Evolutionary conservation across 2,888 invertebrate genomes (phyloP).

Genomic region (Drosophila phalerata): DNA sequence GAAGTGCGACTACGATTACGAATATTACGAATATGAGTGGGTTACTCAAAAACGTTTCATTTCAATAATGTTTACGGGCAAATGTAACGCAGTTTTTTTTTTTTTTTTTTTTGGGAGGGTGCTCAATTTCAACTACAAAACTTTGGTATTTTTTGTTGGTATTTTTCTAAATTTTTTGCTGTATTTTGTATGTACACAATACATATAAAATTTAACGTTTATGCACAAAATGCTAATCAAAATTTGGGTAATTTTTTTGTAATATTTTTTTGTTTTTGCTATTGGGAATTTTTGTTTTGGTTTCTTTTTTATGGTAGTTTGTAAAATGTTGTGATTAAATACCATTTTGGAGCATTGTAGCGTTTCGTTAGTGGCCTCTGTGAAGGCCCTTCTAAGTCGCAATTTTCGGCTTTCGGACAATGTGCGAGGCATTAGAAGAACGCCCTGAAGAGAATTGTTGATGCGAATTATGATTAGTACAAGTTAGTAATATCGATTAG

Average conservation of each 20-base stretch:
- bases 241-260: slow-evolving; percentile 11
- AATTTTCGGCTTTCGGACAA: slow-evolving; percentile 95
- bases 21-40: slow-evolving; percentile 22
- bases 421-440: slow-evolving; percentile 95
- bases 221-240: slow-evolving; percentile 56
- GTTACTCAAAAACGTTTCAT: slow-evolving; percentile 25
- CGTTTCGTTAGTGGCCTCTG: slow-evolving; percentile 95
- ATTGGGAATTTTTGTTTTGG: slow-evolving; percentile 6
- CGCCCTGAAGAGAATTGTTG: slow-evolving; percentile 88
- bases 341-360: slow-evolving; percentile 96
- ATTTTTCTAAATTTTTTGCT: slow-evolving; percentile 14
- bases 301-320: slow-evolving; percentile 17
- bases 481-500: slow-evolving; percentile 43
- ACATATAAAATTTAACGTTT: slow-evolving; percentile 35
- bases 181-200: slow-evolving; percentile 43
- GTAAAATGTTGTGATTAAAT: slow-evolving; percentile 81
- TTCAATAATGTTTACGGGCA: slow-evolving; percentile 39
- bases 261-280: slow-evolving; percentile 9
- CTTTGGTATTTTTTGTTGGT: slow-evolving; percentile 12
- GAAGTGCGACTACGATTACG: slow-evolving; percentile 4
- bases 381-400: slow-evolving; percentile 94
- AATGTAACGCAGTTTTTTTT: slow-evolving; percentile 22
- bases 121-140: slow-evolving; percentile 44
- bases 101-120: slow-evolving; percentile 10
- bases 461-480: slow-evolving; percentile 77